Evolutionary conservation across 1,140 invertebrate species (phyloP).

Genomic region (Drosophila ananassae): DNA sequence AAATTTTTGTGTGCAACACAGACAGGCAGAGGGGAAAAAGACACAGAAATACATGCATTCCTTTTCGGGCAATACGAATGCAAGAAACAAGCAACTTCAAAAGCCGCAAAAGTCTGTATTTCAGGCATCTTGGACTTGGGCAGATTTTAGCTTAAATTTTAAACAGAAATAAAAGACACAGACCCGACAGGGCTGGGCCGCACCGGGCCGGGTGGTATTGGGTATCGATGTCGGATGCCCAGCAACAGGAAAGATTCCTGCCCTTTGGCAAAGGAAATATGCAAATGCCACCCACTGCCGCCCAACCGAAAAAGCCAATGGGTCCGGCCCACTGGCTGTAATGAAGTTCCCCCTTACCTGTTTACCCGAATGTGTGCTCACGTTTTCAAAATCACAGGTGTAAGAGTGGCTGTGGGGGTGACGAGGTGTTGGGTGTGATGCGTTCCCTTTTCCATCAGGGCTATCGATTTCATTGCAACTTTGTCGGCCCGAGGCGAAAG

Average conservation of each 20-base stretch:
- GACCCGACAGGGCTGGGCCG: constrained; percentile 6
- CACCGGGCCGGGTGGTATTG: constrained; percentile 36
- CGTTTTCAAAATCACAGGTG: constrained; percentile 11
- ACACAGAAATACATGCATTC: constrained; percentile 4
- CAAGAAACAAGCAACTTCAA: constrained; percentile 27
- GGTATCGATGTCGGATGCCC: constrained; percentile 51
- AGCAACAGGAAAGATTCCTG: constrained; percentile 15
- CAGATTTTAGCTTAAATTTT: constrained; percentile 50
- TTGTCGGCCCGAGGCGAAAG: constrained; percentile 10
- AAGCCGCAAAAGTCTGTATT: constrained; percentile 48
- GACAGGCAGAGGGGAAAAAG: constrained; percentile 2
- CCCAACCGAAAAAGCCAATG: background rate
- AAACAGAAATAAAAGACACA: constrained; percentile 46
- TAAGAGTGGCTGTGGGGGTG: background rate
- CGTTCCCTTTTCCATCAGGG: constrained; percentile 41
- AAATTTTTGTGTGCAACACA: constrained; percentile 53
- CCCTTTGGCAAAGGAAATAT: constrained; percentile 38
- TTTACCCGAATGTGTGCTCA: constrained; percentile 16
- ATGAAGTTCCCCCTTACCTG: constrained; percentile 43
- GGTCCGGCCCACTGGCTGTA: constrained; percentile 28
- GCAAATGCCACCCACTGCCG: constrained; percentile 30
- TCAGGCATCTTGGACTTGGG: constrained; percentile 38
- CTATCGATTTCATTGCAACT: constrained; percentile 65
- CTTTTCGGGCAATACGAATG: constrained; percentile 35
- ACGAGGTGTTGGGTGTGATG: constrained; percentile 22